Percentiles rank a stretch among this genome's conserved stretches.
Conservation (phyloP, 53 echinoderm and acorn worm species). For the Arbacia lixula region DNA sequence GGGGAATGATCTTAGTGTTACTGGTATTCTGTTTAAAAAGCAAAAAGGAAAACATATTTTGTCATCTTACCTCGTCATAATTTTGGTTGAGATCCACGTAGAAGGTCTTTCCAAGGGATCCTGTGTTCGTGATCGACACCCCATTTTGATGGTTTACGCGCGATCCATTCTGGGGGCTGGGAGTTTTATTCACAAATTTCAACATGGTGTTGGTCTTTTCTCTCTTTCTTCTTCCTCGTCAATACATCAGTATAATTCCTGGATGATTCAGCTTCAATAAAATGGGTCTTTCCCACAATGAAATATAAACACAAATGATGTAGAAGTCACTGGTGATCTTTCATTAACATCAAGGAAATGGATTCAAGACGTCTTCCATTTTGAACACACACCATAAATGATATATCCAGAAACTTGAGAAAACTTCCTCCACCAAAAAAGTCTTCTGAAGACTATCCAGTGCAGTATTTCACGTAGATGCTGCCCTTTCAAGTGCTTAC, state of each 20-base stretch:
- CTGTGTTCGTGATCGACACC: conserved; percentile 25
- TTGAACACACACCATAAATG: conserved; percentile 6
- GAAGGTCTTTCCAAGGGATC: conserved; percentile 54
- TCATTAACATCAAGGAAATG: too few species aligned
- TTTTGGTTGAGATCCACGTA: conserved; percentile 78
- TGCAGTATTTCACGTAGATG: conserved; percentile 1
- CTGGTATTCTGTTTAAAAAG: background rate
- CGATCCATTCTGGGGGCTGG: conserved; percentile 61
- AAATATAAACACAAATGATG: too few species aligned
- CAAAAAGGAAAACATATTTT: background rate
- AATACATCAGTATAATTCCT: too few species aligned
- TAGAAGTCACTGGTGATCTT: too few species aligned
- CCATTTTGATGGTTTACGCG: conserved; percentile 60
- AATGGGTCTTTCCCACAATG: too few species aligned
- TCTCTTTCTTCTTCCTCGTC: too few species aligned
- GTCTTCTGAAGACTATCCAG: background rate
- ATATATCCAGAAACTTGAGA: background rate
- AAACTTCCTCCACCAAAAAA: conserved; percentile 13
- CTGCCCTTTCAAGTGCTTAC: too few species aligned
- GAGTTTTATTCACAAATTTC: conserved; percentile 77
- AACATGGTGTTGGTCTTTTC: conserved; percentile 63
- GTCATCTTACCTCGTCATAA: conserved; percentile 71
- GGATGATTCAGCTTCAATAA: too few species aligned
- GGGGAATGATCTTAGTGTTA: too few species aligned
- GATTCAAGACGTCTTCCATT: conserved; percentile 15